Base-by-base conservation (phyloP, 2,888 invertebrate species). In the Diadegma fenestrale region DNA sequence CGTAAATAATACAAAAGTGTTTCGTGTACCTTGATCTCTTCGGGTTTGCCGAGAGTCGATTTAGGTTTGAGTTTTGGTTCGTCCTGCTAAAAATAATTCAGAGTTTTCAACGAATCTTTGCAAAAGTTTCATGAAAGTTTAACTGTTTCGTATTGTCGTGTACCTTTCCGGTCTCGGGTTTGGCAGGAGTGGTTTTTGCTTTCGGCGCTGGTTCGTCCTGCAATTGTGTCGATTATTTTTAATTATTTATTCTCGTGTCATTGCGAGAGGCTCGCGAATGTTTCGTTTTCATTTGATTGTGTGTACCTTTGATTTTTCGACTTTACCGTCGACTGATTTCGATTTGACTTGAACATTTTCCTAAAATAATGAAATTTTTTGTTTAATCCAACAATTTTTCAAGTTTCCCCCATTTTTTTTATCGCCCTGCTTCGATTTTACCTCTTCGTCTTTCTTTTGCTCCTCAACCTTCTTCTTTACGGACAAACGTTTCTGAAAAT, bases 221-320 rank as follows among this genome's bases (percentile, higher is more conserved):
- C 82, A 88, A 86, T 85, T 73, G 68, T 72, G 58, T 77, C 69
- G 33, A 80, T 58, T 72, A 66, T 58, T 54, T 19, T 68, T 3
- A 6, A 43, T n/a, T 5, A 72, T 30, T 41, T n/a, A n/a, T 45
- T 69, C 63, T 37, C 0, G 10, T 30, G 17, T 7, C 41, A 30
- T 33, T 17, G 14, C 45, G 30, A 22, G 37, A 66, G 41, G 17
- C 33, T 30, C 26, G 12, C 69, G 45, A 63, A 30, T 72, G 58
- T 58, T 79, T 30, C 43, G 58, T n/a, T 17, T 17, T 63, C 19
- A 33, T 14, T n/a, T 3, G 43, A 33, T 73, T 3, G 54, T 19
- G 84, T 88, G 84, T 91, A 91, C 91, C 91, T 91, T 90, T 14
- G 85, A 22, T 80, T 89, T 89, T 43, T 87, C 89, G 61, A 87